A percentile compares a stretch with the other conserved stretches of the same genome.
Conservation (phyloP, 92 coral and sea anemone genomes). For the Plumapathes pennacea region DNA sequence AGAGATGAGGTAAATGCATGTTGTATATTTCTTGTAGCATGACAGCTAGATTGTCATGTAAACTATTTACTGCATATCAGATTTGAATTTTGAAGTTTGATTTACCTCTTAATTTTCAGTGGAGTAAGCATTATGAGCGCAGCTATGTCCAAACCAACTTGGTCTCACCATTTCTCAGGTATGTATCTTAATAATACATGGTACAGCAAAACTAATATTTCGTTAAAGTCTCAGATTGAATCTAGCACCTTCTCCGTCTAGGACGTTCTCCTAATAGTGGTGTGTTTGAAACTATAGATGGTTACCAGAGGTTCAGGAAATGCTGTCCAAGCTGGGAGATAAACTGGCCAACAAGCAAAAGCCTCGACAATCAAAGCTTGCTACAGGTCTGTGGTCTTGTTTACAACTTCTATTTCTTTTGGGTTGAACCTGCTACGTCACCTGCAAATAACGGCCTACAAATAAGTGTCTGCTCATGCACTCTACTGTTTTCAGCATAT, state of each 20-base stretch:
- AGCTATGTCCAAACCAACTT: conserved; percentile 82
- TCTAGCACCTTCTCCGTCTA: too few relatives aligned
- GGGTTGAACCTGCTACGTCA: too few relatives aligned
- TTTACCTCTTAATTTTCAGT: conserved; percentile 38
- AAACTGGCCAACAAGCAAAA: conserved; percentile 82
- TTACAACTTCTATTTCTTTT: too few relatives aligned
- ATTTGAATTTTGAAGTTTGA: background rate
- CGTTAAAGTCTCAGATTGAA: background rate
- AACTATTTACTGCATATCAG: too few relatives aligned
- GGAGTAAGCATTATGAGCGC: conserved; percentile 96
- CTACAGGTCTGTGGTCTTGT: conserved; percentile 63
- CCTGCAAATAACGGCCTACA: too few relatives aligned
- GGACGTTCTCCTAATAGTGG: too few relatives aligned
- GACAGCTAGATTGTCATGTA: too few relatives aligned
- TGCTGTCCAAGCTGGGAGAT: conserved; percentile 72
- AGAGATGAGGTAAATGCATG: conserved; percentile 73
- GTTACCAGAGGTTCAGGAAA: conserved; percentile 91
- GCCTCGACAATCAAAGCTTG: conserved; percentile 63
- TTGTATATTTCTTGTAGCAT: too few relatives aligned
- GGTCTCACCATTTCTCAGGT: conserved; percentile 82
- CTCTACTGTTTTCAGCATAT: too few relatives aligned
- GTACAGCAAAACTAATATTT: background rate
- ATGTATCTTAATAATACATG: conserved; percentile 2
- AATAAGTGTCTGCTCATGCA: too few relatives aligned
- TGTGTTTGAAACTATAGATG: conserved; percentile 48